These are phyloP conservation scores for Parasteatoda lunata DNA, from an alignment of 2,888 invertebrate genomes.

Conservation along the genomic window DNA sequence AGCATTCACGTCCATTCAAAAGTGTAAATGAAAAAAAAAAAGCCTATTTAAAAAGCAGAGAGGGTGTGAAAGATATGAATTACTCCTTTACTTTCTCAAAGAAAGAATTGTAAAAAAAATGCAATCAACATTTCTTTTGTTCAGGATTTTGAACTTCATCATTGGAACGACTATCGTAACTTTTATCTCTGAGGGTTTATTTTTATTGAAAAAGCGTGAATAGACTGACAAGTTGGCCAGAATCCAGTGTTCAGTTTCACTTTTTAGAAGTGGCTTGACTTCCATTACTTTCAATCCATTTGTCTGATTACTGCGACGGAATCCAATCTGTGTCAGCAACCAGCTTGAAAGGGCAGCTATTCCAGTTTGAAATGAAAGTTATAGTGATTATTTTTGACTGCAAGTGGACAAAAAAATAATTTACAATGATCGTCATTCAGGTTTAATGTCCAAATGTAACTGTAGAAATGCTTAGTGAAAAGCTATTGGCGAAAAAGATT, in stretches of 20 bases:
- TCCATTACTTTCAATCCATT: conserved; percentile 57
- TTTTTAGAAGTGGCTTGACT: conserved; percentile 26
- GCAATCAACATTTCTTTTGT: not conserved
- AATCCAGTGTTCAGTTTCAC: conserved; percentile 43
- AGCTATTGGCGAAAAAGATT: not conserved
- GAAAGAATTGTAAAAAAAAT: not conserved
- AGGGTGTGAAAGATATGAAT: not conserved
- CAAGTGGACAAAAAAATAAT: not conserved
- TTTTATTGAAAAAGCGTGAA: conserved; percentile 42
- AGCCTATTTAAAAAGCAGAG: too few species aligned
- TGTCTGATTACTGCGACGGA: conserved; percentile 43
- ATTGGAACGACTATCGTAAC: conserved; percentile 39
- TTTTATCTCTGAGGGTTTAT: conserved; percentile 40
- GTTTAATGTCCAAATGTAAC: not conserved
- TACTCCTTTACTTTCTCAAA: not conserved
- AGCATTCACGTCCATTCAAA: too few species aligned
- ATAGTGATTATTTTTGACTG: conserved; percentile 40
- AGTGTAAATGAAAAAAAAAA: too few species aligned
- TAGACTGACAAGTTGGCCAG: conserved; percentile 53
- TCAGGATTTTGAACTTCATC: conserved; percentile 24
- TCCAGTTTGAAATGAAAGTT: conserved; percentile 26
- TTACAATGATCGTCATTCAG: not conserved
- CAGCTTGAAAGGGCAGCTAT: not conserved
- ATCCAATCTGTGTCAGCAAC: conserved; percentile 29
- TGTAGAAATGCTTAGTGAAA: not conserved